Evolutionary conservation across 2,888 invertebrate genomes (phyloP).

Genomic region (Arenicola marina): DNA sequence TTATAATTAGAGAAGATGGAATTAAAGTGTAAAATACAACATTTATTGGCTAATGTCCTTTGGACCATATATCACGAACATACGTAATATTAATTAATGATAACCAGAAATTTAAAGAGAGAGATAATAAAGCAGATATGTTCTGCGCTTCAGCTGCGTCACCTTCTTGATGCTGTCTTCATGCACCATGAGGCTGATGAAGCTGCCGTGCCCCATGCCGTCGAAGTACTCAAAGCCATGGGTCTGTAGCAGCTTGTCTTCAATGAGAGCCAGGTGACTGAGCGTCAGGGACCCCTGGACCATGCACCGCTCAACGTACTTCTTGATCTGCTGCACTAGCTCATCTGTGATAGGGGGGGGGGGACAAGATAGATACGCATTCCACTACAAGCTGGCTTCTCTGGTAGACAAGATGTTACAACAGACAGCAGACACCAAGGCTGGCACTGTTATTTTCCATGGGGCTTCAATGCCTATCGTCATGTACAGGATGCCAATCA

Average conservation of each 20-base stretch:
- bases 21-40: too few relatives aligned
- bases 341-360: slow-evolving; percentile 21
- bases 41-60: too few relatives aligned
- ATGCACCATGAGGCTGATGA: slow-evolving; percentile 43
- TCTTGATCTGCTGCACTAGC: slow-evolving; percentile 39
- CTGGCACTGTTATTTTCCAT: background rate
- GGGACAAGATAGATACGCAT: too few relatives aligned
- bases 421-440: too few relatives aligned
- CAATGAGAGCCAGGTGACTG: slow-evolving; percentile 45
- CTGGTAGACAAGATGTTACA: background rate
- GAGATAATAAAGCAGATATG: too few relatives aligned
- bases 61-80: too few relatives aligned
- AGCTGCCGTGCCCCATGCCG: slow-evolving; percentile 47
- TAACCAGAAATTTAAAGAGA: too few relatives aligned
- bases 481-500: too few relatives aligned
- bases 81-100: too few relatives aligned
- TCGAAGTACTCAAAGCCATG: slow-evolving; percentile 43
- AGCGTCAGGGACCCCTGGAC: slow-evolving; percentile 45
- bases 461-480: background rate
- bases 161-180: slow-evolving; percentile 17
- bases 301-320: slow-evolving; percentile 48
- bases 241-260: slow-evolving; percentile 50
- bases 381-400: too few relatives aligned
- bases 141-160: too few relatives aligned
- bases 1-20: too few relatives aligned